A percentile compares a stretch with the other conserved stretches of the same genome.
Evolutionary conservation across 2,888 invertebrate species (phyloP).

Genomic region (Drosophila algonquin): DNA sequence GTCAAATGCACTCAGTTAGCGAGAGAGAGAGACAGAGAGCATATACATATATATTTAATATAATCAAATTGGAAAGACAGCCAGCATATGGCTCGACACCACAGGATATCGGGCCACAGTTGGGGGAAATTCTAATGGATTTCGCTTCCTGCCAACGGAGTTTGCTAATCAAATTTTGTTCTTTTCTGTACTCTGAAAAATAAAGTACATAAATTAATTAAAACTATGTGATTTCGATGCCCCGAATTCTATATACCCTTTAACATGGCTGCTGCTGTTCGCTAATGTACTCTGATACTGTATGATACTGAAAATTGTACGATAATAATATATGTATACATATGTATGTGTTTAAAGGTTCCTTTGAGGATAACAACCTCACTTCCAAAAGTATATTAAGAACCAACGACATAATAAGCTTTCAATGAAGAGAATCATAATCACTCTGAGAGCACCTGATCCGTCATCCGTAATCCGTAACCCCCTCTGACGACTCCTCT

Average conservation of each 20-base stretch:
- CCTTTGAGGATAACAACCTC: background rate
- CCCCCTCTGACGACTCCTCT: too few relatives aligned
- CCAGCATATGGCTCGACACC: conserved; percentile 22
- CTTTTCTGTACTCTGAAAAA: too few relatives aligned
- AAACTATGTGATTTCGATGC: background rate
- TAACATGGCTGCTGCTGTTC: too few relatives aligned
- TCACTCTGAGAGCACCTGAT: background rate
- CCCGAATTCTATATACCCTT: background rate
- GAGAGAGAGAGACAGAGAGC: background rate
- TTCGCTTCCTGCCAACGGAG: background rate
- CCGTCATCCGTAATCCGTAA: background rate
- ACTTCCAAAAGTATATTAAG: background rate
- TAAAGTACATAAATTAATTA: background rate
- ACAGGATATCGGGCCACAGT: background rate
- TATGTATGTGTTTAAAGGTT: too few relatives aligned
- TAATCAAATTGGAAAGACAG: conserved; percentile 9
- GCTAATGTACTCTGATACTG: too few relatives aligned
- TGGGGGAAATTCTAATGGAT: conserved; percentile 11
- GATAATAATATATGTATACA: too few relatives aligned
- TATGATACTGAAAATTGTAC: too few relatives aligned
- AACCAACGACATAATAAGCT: background rate
- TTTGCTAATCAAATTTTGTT: background rate
- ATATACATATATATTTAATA: background rate
- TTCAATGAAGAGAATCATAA: background rate
- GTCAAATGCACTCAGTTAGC: background rate